Conservation (phyloP, 2,113 vertebrate genomes). For the Aplodontia rufa region DNA sequence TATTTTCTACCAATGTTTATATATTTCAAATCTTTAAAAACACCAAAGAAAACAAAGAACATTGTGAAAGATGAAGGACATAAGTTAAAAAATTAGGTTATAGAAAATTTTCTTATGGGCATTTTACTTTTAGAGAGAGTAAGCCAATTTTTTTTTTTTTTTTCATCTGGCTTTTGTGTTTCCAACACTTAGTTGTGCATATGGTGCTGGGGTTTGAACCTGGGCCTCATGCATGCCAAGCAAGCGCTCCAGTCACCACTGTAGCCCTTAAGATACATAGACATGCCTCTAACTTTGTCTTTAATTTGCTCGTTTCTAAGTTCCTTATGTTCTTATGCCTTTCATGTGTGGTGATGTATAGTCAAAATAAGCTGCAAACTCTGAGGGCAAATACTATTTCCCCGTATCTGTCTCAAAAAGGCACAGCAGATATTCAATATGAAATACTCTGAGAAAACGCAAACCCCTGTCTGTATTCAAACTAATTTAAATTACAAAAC, state of each 20-base stretch:
- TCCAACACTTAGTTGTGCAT: too few species aligned
- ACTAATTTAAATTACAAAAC: neutral
- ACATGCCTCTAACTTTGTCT: neutral
- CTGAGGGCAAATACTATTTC: neutral
- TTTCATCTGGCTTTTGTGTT: too few species aligned
- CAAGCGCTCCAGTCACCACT: too few species aligned
- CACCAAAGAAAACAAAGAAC: neutral
- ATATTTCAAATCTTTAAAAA: neutral
- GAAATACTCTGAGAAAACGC: slow-evolving; percentile 1
- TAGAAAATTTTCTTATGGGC: neutral
- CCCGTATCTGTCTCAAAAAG: neutral
- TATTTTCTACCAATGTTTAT: neutral
- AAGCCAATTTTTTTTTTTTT: too few species aligned
- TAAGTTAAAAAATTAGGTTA: neutral
- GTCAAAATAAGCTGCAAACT: neutral
- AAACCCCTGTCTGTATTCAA: neutral
- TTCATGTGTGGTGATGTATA: neutral
- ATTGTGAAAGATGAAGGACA: neutral
- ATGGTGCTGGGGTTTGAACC: too few species aligned
- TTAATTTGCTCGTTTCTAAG: slow-evolving; percentile 27
- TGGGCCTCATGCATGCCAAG: too few species aligned
- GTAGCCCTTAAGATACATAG: too few species aligned
- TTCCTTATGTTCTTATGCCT: neutral
- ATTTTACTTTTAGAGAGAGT: too few species aligned
- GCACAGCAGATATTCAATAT: neutral